Evolutionary conservation across 2,888 invertebrate genomes (phyloP).

Genomic region (Trichogramma evanescens): DNA sequence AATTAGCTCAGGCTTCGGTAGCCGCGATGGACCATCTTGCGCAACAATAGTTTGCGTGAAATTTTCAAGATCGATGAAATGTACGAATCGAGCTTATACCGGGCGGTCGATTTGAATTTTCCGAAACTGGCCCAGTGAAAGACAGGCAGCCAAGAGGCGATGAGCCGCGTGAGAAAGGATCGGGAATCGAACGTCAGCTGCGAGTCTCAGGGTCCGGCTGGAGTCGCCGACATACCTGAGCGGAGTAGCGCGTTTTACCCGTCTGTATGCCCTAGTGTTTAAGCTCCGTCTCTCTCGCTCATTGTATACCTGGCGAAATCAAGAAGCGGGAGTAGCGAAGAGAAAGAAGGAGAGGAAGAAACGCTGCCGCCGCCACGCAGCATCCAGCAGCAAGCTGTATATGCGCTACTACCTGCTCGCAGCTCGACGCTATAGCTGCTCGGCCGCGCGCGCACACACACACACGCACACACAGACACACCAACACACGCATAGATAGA

Average conservation of each 20-base stretch:
- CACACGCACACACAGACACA: constrained; percentile 22
- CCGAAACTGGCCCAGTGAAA: no score
- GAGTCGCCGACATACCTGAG: constrained; percentile 30
- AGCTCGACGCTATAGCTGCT: constrained; percentile 16
- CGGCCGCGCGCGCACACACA: background rate
- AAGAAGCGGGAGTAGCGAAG: constrained; percentile 21
- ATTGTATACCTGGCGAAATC: constrained; percentile 53
- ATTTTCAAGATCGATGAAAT: no score
- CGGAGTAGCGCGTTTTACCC: background rate
- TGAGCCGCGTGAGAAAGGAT: no score
- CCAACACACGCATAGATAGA: constrained; percentile 20
- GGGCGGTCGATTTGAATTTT: no score
- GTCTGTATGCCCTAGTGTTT: background rate
- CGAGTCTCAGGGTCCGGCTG: no score
- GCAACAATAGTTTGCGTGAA: no score
- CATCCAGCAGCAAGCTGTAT: constrained; percentile 46
- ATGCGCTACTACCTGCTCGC: constrained; percentile 45
- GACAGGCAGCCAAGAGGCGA: no score
- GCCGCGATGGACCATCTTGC: no score
- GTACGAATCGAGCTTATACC: no score
- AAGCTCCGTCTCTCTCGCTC: constrained; percentile 47
- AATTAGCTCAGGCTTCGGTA: no score
- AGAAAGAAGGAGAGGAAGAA: constrained; percentile 27
- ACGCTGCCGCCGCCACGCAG: constrained; percentile 35
- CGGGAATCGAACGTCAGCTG: no score